Evolutionary conservation across 2,888 invertebrate genomes (phyloP).

Genomic region (Aethes cnicana): DNA sequence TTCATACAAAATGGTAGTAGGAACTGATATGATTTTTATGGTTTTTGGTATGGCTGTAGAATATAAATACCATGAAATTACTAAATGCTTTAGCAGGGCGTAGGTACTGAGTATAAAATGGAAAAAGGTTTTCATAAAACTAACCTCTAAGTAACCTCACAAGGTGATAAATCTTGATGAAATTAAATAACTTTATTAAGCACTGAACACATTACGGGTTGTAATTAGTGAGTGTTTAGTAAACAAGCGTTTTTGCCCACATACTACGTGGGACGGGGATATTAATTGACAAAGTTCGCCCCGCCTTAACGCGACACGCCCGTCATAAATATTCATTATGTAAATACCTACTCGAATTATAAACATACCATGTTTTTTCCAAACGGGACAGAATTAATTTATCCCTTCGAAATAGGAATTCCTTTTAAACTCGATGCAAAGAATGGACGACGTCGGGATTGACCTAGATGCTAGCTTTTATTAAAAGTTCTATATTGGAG

Average conservation of each 20-base stretch:
- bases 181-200: slow-evolving; percentile 16
- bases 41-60: too few relatives aligned
- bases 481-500: too few relatives aligned
- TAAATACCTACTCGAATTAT: slow-evolving; percentile 37
- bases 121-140: not conserved
- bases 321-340: slow-evolving; percentile 52
- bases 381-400: slow-evolving; percentile 12
- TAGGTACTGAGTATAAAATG: not conserved
- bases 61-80: too few relatives aligned
- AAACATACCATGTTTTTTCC: slow-evolving; percentile 27
- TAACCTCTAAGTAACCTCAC: not conserved
- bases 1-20: too few relatives aligned
- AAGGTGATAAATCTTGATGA: slow-evolving; percentile 10
- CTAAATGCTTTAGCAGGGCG: too few relatives aligned
- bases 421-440: too few relatives aligned
- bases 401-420: too few relatives aligned
- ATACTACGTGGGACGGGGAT: slow-evolving; percentile 34
- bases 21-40: too few relatives aligned
- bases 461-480: too few relatives aligned
- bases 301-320: slow-evolving; percentile 30
- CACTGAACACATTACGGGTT: slow-evolving; percentile 19
- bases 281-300: slow-evolving; percentile 36
- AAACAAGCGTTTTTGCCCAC: slow-evolving; percentile 43
- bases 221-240: slow-evolving; percentile 39
- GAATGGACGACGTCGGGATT: too few relatives aligned